phyloP scores from a whole-genome alignment of 2,797 vertebrate species.

The Tragelaphus eurycerus region DNA sequence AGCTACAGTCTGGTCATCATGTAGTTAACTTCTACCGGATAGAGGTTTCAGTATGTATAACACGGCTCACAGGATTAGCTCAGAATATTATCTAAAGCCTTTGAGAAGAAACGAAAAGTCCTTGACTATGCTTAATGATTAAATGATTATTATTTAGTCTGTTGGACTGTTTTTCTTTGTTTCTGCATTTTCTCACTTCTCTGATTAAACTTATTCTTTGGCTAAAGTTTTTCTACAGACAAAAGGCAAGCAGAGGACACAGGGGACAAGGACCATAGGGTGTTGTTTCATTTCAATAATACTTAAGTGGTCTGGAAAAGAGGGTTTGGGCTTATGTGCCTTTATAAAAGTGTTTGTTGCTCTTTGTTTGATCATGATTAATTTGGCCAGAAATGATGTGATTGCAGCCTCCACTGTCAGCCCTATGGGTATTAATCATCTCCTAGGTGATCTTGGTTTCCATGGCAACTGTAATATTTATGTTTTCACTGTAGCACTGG shows the following conservation, averaged over 20 bases:
- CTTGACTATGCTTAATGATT: neutral
- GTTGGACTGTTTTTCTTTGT: neutral
- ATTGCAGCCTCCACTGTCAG: constrained; percentile 67
- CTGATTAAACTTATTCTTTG: neutral
- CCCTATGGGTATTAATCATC: constrained; percentile 81
- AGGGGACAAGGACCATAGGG: neutral
- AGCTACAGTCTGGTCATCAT: neutral
- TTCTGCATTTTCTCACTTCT: neutral
- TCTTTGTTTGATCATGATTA: constrained; percentile 74
- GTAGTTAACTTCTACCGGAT: neutral
- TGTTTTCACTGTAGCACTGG: constrained; percentile 75
- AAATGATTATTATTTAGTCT: neutral
- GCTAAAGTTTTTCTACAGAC: neutral
- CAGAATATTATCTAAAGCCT: neutral
- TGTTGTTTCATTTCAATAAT: neutral
- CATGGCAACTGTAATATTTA: constrained; percentile 83
- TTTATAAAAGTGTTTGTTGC: constrained; percentile 58
- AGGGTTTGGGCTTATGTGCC: constrained; percentile 25
- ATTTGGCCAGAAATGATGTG: constrained; percentile 72
- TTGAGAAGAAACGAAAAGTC: neutral
- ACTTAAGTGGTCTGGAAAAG: neutral
- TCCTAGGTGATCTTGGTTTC: constrained; percentile 85
- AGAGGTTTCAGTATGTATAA: neutral
- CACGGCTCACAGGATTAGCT: neutral
- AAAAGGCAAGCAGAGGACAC: neutral